phyloP scores from a whole-genome alignment of 2,797 vertebrate genomes.

The Hirundo rustica region DNA sequence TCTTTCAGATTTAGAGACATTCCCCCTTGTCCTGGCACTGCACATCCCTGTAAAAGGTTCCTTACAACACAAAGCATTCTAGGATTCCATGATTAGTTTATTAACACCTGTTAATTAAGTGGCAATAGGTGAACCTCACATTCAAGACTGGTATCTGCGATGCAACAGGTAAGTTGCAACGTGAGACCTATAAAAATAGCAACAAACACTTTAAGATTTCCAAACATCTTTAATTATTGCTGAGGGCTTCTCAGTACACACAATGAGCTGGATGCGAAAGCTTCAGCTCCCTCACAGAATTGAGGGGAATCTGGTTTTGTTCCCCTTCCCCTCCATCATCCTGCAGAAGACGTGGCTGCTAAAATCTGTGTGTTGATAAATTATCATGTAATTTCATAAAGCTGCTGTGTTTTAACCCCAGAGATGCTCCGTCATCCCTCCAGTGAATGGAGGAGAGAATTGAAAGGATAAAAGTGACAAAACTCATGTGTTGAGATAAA shows the following conservation, averaged over 20 bases:
- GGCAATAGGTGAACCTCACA: neutral
- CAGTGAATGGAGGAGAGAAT: neutral
- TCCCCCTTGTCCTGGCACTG: no score
- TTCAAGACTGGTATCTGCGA: neutral
- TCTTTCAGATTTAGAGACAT: neutral
- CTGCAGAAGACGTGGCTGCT: neutral
- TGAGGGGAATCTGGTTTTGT: neutral
- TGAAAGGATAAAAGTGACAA: neutral
- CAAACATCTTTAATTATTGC: neutral
- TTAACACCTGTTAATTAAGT: neutral
- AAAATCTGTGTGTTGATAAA: neutral
- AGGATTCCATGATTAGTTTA: neutral
- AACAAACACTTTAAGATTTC: neutral
- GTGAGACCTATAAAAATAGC: neutral
- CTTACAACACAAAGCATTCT: neutral
- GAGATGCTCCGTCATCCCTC: neutral
- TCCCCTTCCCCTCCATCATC: neutral
- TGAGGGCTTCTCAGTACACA: neutral
- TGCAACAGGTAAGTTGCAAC: neutral
- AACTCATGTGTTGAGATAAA: neutral
- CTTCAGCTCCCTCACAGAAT: neutral
- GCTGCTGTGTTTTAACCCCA: neutral
- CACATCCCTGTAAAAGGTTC: accelerated
- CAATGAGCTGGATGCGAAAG: neutral
- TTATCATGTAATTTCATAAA: neutral